Base-by-base conservation (phyloP, 1,140 invertebrate genomes). In the Drosophila cardini region DNA sequence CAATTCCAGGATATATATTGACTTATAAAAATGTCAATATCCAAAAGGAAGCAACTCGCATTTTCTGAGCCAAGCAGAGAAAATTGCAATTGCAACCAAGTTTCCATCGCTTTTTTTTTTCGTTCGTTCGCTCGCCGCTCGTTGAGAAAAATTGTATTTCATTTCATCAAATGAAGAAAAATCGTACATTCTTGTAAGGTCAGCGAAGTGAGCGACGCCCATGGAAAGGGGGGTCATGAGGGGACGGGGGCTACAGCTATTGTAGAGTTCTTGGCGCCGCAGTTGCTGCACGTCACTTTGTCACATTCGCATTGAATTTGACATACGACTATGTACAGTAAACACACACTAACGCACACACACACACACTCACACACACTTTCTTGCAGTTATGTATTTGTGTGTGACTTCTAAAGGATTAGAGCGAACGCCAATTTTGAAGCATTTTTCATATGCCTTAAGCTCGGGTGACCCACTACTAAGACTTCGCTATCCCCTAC, bases 91-190 rank as follows among this genome's bases (percentile, higher is more conserved):
- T 69, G 75, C 80, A 84, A 62, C 65, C 58, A 89, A 89, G 70
- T 80, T 89, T 79, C 78, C 79, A 21, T n/a, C n/a, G n/a, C n/a
- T 21, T 26, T 26, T 26, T 26, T 26, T 26, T 26, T 26, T 26
- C 21, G 4, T 21, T 21, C 0, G 4, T 26, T 3, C 21, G 21
- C 21, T 26, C 21, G 21, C 21, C 58, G 40, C 72, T 79, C 62
- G 73, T 75, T 89, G 84, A 89, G 77, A 89, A 89, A 89, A 89
- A 89, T 89, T 89, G 84, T 89, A 89, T 89, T 89, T 89, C 84
- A 81, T 89, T 89, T 80, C 84, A 85, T 90, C 84, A 89, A 89
- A 89, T 89, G 84, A 89, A 89, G 84, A 89, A 72, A 89, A 89
- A 89, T 89, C 71, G 85, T 76, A 89, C 73, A 89, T 89, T 89